Base-by-base conservation (phyloP, 2,797 vertebrate species). In the Eutrigla gurnardus region DNA sequence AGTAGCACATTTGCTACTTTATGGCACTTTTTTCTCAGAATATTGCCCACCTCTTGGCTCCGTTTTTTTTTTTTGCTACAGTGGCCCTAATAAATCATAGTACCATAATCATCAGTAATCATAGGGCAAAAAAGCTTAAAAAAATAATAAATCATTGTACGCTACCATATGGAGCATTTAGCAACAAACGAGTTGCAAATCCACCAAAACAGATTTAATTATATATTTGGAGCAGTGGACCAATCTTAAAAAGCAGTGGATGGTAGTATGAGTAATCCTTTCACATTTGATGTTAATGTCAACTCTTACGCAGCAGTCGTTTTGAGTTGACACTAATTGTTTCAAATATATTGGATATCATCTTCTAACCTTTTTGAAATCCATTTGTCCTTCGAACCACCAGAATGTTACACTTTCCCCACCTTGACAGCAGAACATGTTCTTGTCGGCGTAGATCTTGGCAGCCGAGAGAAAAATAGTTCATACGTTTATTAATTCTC, bases 401-500 rank as follows among this genome's bases (percentile, higher is more conserved):
- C 25, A 37, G 32, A 54, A 15, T 15, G 12, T 35, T 43, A 39
- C 32, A 59, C 43, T 42, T 70, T 50, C 25, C 35, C 7, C 33
- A 39, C 11, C 17, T 13, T 33, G 17, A 39, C 11, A 80, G 60
- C 59, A 54, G 18, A 50, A 17, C 5, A 43, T 37, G 8, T 60
- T 60, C 3, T 10, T 63, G 15, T 17, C 2, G 4, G 14, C 37
- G 49, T 33, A 58, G 14, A 25, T 57, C 70, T 58, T 70, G 39
- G 43, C 70, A 50, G 43, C 9, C 7, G 0, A 13, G n/a, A 54
- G 46, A 36, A 40, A 43, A 17, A 65, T 7, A 60, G 60, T 60
- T 68, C 33, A 70, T 35, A 50, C 15, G 7, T 80, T 78, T 64
- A 77, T 59, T 70, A 37, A 77, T 70, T 46, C 9, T 13, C n/a